phyloP scores from a whole-genome alignment of 2,113 vertebrate genomes.

The Cygnus atratus region DNA sequence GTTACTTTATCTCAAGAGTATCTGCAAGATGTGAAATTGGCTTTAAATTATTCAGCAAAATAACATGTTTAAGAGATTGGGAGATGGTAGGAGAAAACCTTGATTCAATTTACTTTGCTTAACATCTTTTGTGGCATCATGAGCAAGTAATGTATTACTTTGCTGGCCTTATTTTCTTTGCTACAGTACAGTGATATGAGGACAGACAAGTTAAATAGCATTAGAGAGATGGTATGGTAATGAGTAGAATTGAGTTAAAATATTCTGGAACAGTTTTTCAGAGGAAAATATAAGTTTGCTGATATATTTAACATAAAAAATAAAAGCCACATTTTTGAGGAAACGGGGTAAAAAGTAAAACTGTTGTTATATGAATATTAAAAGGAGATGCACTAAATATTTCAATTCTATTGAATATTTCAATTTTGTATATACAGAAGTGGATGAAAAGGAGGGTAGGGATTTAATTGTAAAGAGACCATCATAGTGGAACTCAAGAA shows the following conservation, averaged over 20 bases:
- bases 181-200: neutral
- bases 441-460: neutral
- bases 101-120: neutral
- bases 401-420: neutral
- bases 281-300: neutral
- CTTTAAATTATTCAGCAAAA: slow-evolving; percentile 4
- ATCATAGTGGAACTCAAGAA: neutral
- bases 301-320: neutral
- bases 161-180: neutral
- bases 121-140: neutral
- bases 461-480: neutral
- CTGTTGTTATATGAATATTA: neutral
- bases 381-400: neutral
- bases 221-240: neutral
- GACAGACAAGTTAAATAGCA: neutral
- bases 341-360: fast-evolving
- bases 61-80: neutral
- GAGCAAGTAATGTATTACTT: neutral
- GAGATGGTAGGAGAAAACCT: neutral
- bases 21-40: neutral
- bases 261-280: neutral
- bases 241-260: neutral
- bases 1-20: neutral
- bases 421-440: neutral
- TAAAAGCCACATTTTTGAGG: neutral